Base-by-base conservation (phyloP, 2,888 invertebrate species). In the Nomada flava region DNA sequence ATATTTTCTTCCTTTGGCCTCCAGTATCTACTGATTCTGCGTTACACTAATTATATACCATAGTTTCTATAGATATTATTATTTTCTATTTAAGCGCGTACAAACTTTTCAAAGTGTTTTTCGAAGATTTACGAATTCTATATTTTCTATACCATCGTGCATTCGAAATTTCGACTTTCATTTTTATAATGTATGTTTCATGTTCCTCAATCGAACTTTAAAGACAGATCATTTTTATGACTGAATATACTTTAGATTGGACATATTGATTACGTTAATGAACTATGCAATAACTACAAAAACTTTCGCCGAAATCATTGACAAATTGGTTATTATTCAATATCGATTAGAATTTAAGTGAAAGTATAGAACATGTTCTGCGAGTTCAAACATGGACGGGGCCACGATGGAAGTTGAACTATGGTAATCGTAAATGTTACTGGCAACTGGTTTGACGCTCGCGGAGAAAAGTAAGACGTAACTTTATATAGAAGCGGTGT, bases 381-480 rank as follows among this genome's bases (percentile, higher is more conserved):
- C 50, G 29, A 20, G n/a, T 42, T 52, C 50, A n/a, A 64, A 29
- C 65, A 52, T 42, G 29, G 52, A 44, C 52, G 20, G 20, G 65
- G 60, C 55, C 55, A 26, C 52, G 42, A 18, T 64, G 57, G 52
- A 76, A 64, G 68, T 42, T 11, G 79, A 26, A 29, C 36, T 18
- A 44, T 26, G 67, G 59, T 69, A 73, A 69, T 73, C 60, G 60
- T 73, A 75, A 82, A 62, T 82, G 65, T 11, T 9, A 3, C 26
- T n/a, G 60, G 26, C 55, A 53, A 82, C 81, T 76, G 67, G 82
- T 78, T 63, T 53, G n/a, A 75, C 74, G 71, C 60, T 55, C 78
- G 75, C 53, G 74, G 65, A 36, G 67, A 82, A 82, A 78, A 74
- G 70, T 23, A 26, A 26, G n/a, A 53, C 57, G 82, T 77, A 83